Evolutionary conservation across 2,113 vertebrate species (phyloP).

Genomic region (Cyanoramphus novaezelandiae): DNA sequence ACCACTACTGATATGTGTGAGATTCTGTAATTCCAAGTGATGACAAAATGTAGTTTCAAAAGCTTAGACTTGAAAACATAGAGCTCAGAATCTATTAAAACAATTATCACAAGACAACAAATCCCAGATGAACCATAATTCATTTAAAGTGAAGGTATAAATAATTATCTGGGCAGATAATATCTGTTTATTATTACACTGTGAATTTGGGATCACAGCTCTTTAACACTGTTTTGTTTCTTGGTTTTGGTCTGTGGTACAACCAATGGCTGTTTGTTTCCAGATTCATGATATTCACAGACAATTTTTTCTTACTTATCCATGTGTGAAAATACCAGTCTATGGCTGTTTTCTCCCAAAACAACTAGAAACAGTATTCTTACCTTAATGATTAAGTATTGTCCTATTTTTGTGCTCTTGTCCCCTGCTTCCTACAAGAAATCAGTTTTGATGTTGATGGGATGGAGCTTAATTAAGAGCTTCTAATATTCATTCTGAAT

Average conservation of each 20-base stretch:
- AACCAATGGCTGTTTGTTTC: not conserved
- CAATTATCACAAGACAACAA: not conserved
- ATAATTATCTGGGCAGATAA: not conserved
- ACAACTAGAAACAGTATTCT: not conserved
- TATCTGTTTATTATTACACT: not conserved
- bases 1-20: not conserved
- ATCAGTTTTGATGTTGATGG: not conserved
- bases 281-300: not conserved
- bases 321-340: not conserved
- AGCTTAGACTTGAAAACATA: not conserved
- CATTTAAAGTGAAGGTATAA: not conserved
- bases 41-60: not conserved
- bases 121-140: not conserved
- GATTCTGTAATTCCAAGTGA: not conserved
- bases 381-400: not conserved
- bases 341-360: not conserved
- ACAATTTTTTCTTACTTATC: not conserved
- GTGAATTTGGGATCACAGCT: not conserved
- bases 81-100: not conserved
- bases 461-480: slow-evolving; percentile 31
- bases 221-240: not conserved
- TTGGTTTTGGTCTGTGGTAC: not conserved
- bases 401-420: not conserved
- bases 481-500: slow-evolving; percentile 39
- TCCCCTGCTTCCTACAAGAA: slow-evolving; percentile 12